Conservation (phyloP, 2,888 invertebrate species). For the Ectobius pallidus region DNA sequence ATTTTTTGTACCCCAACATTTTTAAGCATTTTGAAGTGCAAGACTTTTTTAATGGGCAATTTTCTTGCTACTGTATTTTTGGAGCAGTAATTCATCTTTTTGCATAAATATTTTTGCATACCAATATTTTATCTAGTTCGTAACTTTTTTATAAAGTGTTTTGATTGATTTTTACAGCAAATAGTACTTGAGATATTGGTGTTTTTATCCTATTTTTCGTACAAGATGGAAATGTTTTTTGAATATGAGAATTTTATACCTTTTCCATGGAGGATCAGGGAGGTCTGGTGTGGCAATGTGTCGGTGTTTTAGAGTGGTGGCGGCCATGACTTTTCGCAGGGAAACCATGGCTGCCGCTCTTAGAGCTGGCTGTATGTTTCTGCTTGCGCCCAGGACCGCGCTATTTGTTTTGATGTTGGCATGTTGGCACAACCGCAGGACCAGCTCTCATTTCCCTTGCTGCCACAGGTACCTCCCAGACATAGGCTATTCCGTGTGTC, state of each 20-base stretch:
- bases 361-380: constrained; percentile 7
- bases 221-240: constrained; percentile 22
- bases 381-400: constrained; percentile 44
- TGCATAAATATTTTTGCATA: neutral
- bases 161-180: neutral
- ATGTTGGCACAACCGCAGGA: constrained; percentile 19
- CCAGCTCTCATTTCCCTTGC: no score
- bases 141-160: neutral
- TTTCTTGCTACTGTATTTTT: neutral
- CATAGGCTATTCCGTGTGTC: no score
- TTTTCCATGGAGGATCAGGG: constrained; percentile 55
- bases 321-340: neutral
- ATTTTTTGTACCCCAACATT: constrained; percentile 15
- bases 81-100: neutral
- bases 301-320: constrained; percentile 10
- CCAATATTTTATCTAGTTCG: neutral
- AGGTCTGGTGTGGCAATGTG: neutral
- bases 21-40: constrained; percentile 24
- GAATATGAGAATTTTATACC: constrained; percentile 58
- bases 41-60: neutral
- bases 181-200: neutral
- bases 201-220: constrained; percentile 10
- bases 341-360: neutral
- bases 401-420: constrained; percentile 41
- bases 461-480: no score